Evolutionary conservation across 2,113 vertebrate species (phyloP), one percentile per base, ranked within the genome.

Genomic region (Tychaedon coryphoeus): DNA sequence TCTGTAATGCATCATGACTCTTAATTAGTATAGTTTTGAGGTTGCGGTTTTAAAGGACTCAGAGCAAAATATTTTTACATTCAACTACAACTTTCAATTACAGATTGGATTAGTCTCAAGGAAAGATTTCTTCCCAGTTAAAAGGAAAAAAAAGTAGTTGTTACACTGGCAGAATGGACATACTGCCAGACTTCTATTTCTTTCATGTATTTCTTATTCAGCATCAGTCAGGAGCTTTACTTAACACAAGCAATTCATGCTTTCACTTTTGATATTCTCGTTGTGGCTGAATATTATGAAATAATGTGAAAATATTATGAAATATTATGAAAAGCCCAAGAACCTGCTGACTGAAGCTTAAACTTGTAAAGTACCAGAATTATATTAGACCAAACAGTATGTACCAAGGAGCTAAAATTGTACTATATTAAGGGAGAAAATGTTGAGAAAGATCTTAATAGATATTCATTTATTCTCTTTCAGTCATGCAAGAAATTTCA

Each of bases 41-140:
- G 73, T 53, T 75, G 56, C 1, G 3, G 56, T 19, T 48, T 79
- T 74, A 36, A 75, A 81, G 92, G 70, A 91, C 80, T 95, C 88
- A 94, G 94, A 89, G 38, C 64, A 95, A 92, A 92, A 82, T 71
- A 50, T 71, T 95, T 96, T 94, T 86, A 94, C 26, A 90, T 94
- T 79, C 73, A 94, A 89, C 80, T 86, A 62, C 54, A 93, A 88
- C 54, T 91, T 86, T 56, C 86, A 93, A 61, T 91, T 92, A 91
- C 60, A 56, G 91, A 90, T 62, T 83, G 73, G 70, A 77, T 93
- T 86, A 77, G 47, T 75, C 80, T 94, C 73, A 90, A 77, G 54
- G 47, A 96, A 89, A 65, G 76, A 84, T 91, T 85, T 73, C 76
- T 67, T 87, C 62, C 76, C 78, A 95, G 86, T 72, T 86, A 82